phyloP scores from a whole-genome alignment of 1,140 invertebrate genomes.

The Ips nitidus region DNA sequence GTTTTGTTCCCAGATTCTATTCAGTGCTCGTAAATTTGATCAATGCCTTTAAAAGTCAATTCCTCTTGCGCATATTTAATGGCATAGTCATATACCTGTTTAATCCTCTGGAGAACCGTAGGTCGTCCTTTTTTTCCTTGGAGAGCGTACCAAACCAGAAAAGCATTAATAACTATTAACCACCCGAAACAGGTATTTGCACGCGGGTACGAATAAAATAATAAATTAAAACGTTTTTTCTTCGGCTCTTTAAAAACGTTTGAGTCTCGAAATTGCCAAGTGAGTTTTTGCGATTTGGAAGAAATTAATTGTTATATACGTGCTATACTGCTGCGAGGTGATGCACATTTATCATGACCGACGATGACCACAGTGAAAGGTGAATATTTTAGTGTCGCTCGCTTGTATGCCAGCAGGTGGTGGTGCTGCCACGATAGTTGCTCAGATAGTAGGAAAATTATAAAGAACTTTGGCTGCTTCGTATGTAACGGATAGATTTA shows the following conservation, averaged over 20 bases:
- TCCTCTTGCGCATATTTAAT: slow-evolving; percentile 28
- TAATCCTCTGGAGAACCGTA: slow-evolving; percentile 13
- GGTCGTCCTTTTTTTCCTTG: slow-evolving; percentile 11
- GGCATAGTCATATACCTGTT: slow-evolving; percentile 18
- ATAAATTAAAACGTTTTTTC: slow-evolving; percentile 30
- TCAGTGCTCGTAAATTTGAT: slow-evolving; percentile 7
- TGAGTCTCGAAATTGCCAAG: slow-evolving; percentile 16
- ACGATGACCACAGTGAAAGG: slow-evolving; percentile 21
- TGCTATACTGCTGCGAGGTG: slow-evolving; percentile 15
- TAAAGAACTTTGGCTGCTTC: not conserved
- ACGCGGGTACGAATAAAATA: slow-evolving; percentile 15
- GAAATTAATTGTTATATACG: slow-evolving; percentile 29
- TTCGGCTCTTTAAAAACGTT: slow-evolving; percentile 3
- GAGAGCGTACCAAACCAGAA: slow-evolving; percentile 18
- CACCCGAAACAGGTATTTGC: slow-evolving; percentile 25
- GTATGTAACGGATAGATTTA: not conserved
- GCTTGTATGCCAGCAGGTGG: slow-evolving; percentile 16
- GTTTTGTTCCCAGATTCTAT: slow-evolving; percentile 48
- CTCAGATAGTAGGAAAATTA: not conserved
- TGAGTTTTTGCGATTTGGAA: slow-evolving; percentile 22
- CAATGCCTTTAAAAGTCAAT: slow-evolving; percentile 16
- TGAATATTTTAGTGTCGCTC: slow-evolving; percentile 23
- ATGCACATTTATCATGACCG: slow-evolving; percentile 14
- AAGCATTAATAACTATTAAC: slow-evolving; percentile 29
- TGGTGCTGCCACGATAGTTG: slow-evolving; percentile 6